phyloP scores from a whole-genome alignment of 1,140 invertebrate genomes.

The Heterodera carotae region DNA sequence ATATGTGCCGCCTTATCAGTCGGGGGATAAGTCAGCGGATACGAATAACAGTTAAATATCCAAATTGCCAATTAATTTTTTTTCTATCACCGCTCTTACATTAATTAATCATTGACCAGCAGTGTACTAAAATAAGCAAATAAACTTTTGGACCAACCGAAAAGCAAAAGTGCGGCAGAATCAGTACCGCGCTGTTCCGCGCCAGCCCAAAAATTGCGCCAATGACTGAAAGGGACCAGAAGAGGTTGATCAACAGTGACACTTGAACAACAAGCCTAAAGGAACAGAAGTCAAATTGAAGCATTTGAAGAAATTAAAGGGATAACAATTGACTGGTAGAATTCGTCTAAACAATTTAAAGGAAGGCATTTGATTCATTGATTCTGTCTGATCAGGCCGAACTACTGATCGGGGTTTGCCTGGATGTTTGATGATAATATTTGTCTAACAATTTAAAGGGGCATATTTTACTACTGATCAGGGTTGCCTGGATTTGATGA shows the following conservation, averaged over 20 bases:
- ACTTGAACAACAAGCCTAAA: slow-evolving; percentile 14
- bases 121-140: too few species aligned
- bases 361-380: too few species aligned
- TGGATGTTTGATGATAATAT: slow-evolving; percentile 5
- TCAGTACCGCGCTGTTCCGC: slow-evolving; percentile 3
- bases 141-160: not conserved
- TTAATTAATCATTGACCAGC: too few species aligned
- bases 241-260: slow-evolving; percentile 10
- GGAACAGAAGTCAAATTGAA: not conserved
- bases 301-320: too few species aligned
- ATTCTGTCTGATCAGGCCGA: not conserved
- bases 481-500: not conserved
- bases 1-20: too few species aligned
- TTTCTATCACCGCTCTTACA: too few species aligned
- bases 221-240: slow-evolving; percentile 12
- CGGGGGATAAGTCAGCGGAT: too few species aligned
- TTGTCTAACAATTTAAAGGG: too few species aligned
- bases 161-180: slow-evolving; percentile 24
- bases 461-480: slow-evolving; percentile 2
- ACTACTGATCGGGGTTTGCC: not conserved
- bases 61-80: too few species aligned
- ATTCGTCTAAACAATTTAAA: too few species aligned
- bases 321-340: too few species aligned
- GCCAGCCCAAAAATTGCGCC: slow-evolving; percentile 6
- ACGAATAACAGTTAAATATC: too few species aligned